Conservation (phyloP, 2,888 invertebrate genomes). For the Dioctria rufipes region DNA sequence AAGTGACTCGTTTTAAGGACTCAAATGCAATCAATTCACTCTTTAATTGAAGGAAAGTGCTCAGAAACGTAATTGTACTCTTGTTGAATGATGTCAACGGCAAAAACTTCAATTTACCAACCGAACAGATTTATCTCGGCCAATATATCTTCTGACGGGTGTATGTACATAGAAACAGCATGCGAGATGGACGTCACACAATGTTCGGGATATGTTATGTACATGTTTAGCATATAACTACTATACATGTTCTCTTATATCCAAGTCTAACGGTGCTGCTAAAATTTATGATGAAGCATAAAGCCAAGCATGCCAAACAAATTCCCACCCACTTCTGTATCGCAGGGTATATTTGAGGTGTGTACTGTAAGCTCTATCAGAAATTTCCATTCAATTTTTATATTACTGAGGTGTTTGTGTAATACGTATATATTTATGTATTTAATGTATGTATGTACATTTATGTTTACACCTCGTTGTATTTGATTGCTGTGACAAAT, state of each 20-base stretch:
- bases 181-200: neutral
- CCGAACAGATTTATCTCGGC: conserved; percentile 34
- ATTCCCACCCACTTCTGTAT: too few species aligned
- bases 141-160: conserved; percentile 27
- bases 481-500: conserved; percentile 34
- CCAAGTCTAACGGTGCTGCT: neutral
- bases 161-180: neutral
- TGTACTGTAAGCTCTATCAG: too few species aligned
- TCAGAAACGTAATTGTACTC: conserved; percentile 31
- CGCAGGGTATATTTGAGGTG: too few species aligned
- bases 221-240: neutral
- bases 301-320: neutral
- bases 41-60: conserved; percentile 45
- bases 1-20: conserved; percentile 18
- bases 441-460: too few species aligned
- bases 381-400: conserved; percentile 2
- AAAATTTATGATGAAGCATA: conserved; percentile 29
- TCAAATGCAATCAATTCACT: conserved; percentile 25
- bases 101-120: conserved; percentile 44
- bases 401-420: neutral
- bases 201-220: neutral
- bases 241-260: too few species aligned
- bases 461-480: neutral
- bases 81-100: conserved; percentile 31
- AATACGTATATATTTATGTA: too few species aligned